phyloP scores from a whole-genome alignment of 2,888 invertebrate genomes.

The Cabera pusaria region DNA sequence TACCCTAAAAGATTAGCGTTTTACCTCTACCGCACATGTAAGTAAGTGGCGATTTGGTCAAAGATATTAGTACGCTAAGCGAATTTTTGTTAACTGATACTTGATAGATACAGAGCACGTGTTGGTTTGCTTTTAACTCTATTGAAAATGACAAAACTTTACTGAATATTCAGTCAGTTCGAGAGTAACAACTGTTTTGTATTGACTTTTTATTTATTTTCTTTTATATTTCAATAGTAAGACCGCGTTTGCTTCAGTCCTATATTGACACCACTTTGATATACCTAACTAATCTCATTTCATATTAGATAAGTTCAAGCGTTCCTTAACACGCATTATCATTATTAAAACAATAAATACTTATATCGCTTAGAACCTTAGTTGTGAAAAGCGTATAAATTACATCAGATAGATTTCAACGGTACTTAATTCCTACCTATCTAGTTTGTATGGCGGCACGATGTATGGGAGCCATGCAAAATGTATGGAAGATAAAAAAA shows the following conservation, averaged over 20 bases:
- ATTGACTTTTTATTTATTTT: no score
- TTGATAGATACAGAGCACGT: no score
- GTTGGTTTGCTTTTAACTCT: no score
- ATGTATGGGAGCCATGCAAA: constrained; percentile 37
- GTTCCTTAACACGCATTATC: constrained; percentile 35
- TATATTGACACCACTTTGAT: constrained; percentile 40
- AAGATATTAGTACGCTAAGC: no score
- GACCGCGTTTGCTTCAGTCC: constrained; percentile 26
- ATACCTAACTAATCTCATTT: constrained; percentile 75
- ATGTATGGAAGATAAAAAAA: constrained; percentile 20
- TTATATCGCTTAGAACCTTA: constrained; percentile 78
- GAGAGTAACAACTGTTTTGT: no score
- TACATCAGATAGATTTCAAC: constrained; percentile 60
- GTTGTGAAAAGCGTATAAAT: constrained; percentile 75
- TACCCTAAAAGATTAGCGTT: no score
- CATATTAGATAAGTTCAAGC: constrained; percentile 49
- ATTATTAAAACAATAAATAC: constrained; percentile 66
- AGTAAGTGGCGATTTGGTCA: no score
- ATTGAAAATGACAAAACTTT: no score
- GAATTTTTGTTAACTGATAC: no score
- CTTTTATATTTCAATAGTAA: constrained; percentile 19
- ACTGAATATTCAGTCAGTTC: no score
- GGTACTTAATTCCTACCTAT: constrained; percentile 62
- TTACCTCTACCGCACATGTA: no score
- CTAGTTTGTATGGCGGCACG: constrained; percentile 32